Percentiles rank a stretch among this genome's conserved stretches.
These are phyloP conservation scores for Pleuronectes platessa DNA, from an alignment of 2,113 vertebrate species.

Conservation along the genomic window DNA sequence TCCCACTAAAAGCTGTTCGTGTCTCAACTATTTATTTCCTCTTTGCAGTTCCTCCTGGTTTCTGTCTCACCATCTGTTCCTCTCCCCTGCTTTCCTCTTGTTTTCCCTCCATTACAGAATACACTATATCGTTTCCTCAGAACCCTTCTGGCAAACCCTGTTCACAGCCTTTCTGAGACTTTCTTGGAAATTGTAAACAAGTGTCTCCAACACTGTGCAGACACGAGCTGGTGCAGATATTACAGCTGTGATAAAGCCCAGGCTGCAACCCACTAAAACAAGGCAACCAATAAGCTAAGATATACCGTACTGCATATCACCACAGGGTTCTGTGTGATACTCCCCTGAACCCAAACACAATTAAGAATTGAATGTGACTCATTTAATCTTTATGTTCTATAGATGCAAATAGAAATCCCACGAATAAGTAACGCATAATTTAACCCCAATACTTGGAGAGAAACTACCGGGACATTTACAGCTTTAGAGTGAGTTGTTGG, in stretches of 20 bases:
- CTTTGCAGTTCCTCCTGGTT: conserved; percentile 16
- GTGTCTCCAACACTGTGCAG: conserved; percentile 53
- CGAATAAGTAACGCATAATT: conserved; percentile 27
- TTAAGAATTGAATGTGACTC: conserved; percentile 19
- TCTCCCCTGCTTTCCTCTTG: conserved; percentile 11
- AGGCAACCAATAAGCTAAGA: conserved; percentile 44
- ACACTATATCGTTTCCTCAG: conserved; percentile 27
- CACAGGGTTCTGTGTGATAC: conserved; percentile 25
- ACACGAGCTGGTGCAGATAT: conserved; percentile 38
- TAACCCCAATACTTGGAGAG: background rate
- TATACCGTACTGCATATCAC: conserved; percentile 32
- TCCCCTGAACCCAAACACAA: conserved; percentile 36
- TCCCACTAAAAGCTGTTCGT: conserved; percentile 13
- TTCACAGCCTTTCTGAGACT: conserved; percentile 41
- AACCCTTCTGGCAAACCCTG: conserved; percentile 36
- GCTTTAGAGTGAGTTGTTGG: conserved; percentile 7
- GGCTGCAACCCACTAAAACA: conserved; percentile 24
- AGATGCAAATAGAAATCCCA: conserved; percentile 9
- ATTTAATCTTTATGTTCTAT: conserved; percentile 24
- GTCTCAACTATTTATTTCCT: conserved; percentile 26
- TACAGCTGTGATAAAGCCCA: conserved; percentile 40
- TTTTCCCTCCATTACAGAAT: conserved; percentile 26
- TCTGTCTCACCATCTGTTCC: conserved; percentile 50
- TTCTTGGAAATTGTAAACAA: conserved; percentile 64
- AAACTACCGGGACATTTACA: conserved; percentile 12